Conservation (phyloP, 2,113 vertebrate species). For the Centropus bengalensis region DNA sequence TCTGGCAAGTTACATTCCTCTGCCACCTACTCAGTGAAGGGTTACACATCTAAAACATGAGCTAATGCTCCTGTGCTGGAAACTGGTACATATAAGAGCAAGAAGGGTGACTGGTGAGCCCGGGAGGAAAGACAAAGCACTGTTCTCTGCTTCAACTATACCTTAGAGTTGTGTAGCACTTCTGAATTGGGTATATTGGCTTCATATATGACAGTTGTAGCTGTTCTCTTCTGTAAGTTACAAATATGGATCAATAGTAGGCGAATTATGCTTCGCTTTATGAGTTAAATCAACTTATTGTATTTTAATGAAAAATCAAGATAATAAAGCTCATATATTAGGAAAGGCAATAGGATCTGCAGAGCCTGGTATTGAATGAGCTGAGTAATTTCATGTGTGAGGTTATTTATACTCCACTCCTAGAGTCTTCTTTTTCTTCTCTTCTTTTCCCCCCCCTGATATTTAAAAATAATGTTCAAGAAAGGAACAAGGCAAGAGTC, state of each 20-base stretch:
- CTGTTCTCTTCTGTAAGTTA: neutral
- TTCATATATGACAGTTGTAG: rapidly evolving
- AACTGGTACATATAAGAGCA: neutral
- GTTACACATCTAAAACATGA: neutral
- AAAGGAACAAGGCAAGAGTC: neutral
- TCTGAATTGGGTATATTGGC: neutral
- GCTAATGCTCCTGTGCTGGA: neutral
- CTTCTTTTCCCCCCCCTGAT: too few species aligned
- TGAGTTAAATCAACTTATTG: neutral
- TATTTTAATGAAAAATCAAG: conserved; percentile 58
- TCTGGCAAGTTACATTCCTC: neutral
- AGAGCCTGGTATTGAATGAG: neutral
- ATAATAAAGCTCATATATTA: conserved; percentile 51
- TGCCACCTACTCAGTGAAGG: rapidly evolving
- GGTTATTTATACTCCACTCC: conserved; percentile 19
- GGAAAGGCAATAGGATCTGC: conserved; percentile 14
- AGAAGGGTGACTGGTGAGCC: neutral
- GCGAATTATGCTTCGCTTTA: conserved; percentile 32
- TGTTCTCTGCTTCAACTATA: neutral
- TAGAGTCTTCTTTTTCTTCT: neutral
- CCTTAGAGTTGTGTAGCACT: neutral
- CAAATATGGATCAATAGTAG: conserved; percentile 17
- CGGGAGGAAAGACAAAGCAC: rapidly evolving
- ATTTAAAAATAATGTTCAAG: neutral
- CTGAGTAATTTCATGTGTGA: neutral